Conservation (phyloP, 2,113 vertebrate genomes). For the Crotalus helleri region DNA sequence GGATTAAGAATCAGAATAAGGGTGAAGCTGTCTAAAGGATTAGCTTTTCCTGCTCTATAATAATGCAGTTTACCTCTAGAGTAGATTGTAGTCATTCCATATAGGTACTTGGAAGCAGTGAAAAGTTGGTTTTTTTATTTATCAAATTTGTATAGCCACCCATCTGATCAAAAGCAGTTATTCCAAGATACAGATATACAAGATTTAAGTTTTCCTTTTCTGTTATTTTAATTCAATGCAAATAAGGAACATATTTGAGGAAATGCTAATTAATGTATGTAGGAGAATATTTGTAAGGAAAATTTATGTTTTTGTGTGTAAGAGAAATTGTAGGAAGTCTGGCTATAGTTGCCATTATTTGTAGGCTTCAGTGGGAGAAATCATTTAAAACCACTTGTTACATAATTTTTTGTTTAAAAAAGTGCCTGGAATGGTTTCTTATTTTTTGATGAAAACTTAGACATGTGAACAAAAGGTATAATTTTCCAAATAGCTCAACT, state of each 20-base stretch:
- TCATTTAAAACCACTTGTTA: background rate
- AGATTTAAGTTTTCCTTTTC: background rate
- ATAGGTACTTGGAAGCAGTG: background rate
- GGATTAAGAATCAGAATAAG: background rate
- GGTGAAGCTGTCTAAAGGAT: background rate
- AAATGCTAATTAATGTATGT: background rate
- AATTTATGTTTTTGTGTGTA: conserved; percentile 2
- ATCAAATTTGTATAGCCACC: background rate
- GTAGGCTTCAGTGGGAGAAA: background rate
- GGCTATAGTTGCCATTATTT: background rate
- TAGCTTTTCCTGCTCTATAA: background rate
- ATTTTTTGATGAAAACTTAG: background rate
- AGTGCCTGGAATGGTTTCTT: background rate
- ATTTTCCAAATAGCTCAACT: background rate
- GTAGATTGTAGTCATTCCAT: background rate
- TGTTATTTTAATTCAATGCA: background rate
- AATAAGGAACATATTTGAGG: background rate
- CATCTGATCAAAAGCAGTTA: background rate
- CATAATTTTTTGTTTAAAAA: background rate
- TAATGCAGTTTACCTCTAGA: background rate
- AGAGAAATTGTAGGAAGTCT: background rate
- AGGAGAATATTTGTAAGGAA: background rate
- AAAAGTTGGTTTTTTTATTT: background rate
- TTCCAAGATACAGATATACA: background rate
- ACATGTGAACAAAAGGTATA: conserved; percentile 5